These are phyloP conservation scores for Crocuta crocuta DNA, from an alignment of 2,113 vertebrate species.

Conservation along the genomic window DNA sequence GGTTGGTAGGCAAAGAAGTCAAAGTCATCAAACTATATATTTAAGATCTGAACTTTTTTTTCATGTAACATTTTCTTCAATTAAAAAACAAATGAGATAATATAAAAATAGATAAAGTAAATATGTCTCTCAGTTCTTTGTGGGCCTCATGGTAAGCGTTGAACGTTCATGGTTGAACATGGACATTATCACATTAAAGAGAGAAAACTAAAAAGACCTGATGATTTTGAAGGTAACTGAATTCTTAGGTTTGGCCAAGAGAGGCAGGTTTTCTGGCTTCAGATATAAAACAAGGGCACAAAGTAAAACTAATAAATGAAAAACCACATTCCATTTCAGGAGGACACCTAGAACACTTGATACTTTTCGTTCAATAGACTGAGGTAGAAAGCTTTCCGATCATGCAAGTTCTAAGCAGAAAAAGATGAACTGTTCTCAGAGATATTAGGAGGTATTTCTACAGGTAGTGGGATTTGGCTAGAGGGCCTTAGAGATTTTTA, in stretches of 20 bases:
- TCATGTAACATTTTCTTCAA: neutral
- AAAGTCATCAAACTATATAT: neutral
- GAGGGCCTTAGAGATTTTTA: neutral
- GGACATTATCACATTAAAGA: neutral
- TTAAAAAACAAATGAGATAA: neutral
- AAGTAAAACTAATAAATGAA: neutral
- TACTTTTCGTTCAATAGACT: neutral
- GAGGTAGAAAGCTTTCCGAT: neutral
- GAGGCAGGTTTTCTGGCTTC: neutral
- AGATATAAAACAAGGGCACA: neutral
- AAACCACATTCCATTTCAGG: neutral
- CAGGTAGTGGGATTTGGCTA: neutral
- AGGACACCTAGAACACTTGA: neutral
- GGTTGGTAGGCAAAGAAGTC: neutral
- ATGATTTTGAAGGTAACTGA: neutral
- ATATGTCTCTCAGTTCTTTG: neutral
- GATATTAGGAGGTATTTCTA: neutral
- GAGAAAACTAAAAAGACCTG: neutral
- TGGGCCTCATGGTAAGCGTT: neutral
- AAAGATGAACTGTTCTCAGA: neutral
- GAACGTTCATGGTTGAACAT: neutral
- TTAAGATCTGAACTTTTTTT: neutral
- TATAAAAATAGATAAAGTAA: neutral
- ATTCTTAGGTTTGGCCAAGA: neutral
- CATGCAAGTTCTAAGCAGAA: neutral